A percentile compares a stretch with the other conserved stretches of the same genome.
Conservation (phyloP, 2,888 invertebrate genomes). For the Morinoia aosen region DNA sequence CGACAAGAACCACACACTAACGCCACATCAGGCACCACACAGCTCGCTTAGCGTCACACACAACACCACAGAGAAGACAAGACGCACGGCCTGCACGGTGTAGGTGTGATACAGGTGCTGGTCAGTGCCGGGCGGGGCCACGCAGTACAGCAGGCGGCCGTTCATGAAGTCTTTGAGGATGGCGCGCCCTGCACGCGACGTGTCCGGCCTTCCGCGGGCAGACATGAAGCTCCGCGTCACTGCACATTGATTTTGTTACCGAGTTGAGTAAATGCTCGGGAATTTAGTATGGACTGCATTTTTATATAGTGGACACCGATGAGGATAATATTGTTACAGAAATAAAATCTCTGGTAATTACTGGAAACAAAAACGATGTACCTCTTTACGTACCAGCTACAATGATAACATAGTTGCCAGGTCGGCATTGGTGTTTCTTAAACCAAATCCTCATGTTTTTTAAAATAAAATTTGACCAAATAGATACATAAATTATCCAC, state of each 20-base stretch:
- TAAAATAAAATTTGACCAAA: no score
- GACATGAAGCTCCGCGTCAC: conserved; percentile 98
- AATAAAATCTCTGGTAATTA: no score
- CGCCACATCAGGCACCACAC: no score
- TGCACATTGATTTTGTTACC: conserved; percentile 71
- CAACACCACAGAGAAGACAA: neutral
- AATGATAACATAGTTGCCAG: no score
- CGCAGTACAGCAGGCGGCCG: conserved; percentile 86
- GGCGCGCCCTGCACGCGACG: conserved; percentile 88
- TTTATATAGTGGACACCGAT: neutral
- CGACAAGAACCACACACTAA: no score
- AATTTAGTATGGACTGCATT: neutral
- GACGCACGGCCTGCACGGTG: conserved; percentile 26
- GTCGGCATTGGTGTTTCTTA: no score
- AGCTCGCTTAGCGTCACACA: no score
- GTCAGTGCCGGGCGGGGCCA: conserved; percentile 82
- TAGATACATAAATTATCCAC: no score
- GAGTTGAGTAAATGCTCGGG: neutral
- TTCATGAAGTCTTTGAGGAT: conserved; percentile 92
- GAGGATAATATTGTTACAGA: neutral
- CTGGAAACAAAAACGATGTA: no score
- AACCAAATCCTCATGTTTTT: no score
- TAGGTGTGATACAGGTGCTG: conserved; percentile 76
- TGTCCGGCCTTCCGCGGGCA: conserved; percentile 91
- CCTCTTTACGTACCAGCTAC: no score